Base-by-base conservation (phyloP, 2,888 invertebrate genomes). In the Pseudoips prasinana region DNA sequence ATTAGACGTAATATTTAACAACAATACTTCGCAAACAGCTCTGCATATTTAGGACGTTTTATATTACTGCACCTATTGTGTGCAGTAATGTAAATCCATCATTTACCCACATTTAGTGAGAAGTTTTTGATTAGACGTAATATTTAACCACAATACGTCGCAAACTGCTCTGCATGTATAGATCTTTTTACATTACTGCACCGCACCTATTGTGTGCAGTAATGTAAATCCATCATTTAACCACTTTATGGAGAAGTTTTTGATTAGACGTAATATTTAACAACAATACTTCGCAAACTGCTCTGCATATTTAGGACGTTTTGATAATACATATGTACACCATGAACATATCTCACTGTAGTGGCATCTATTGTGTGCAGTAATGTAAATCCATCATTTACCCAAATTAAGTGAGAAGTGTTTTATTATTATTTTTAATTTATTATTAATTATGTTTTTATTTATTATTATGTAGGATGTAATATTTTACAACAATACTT, bases 141-240 rank as follows among this genome's bases (percentile, higher is more conserved):
- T 29, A 33, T 73, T 68, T 33, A 82, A 90, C 27, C 66, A 77
- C 25, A 61, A 69, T 6, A 68, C 77, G 0, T 44, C 91, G 1
- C 73, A 81, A 61, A 67, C 73, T 29, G 90, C 91, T 1, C 59
- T 93, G 14, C 63, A 72, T 1, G 70, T 76, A 9, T 67, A 94
- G 28, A 65, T 85, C 1, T 51, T 65, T 0, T n/a, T n/a, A n/a
- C n/a, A n/a, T n/a, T n/a, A n/a, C n/a, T n/a, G n/a, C n/a, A n/a
- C n/a, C n/a, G 91, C 92, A 0, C 77, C 82, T 4, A 88, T 94
- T 41, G 91, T 93, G 24, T 92, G 90, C 49, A 93, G 93, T 10
- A 92, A 91, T 23, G 92, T 94, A 25, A 83, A 84, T 52, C 78
- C 90, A 5, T 48, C 60, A 69, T 89, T 88, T 29, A 64, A 70